Percentiles rank a stretch among this genome's conserved stretches.
These are phyloP conservation scores for Corythaeola cristata DNA, from an alignment of 2,113 vertebrate species.

Conservation along the genomic window DNA sequence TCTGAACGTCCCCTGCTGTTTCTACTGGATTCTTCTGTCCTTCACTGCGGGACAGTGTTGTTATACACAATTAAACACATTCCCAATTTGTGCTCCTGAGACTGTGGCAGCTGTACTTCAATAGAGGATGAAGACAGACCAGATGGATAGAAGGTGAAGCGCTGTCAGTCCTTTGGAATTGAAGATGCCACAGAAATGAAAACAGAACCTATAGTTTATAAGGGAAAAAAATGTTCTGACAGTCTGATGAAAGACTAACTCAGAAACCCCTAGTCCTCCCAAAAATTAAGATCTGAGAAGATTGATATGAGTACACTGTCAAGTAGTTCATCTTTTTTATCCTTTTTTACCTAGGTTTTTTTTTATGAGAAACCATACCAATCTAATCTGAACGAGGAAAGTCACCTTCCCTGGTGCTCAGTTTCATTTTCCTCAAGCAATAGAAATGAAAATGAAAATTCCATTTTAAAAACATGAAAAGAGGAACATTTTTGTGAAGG, in stretches of 20 bases:
- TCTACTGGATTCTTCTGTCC: constrained; percentile 26
- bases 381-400: constrained; percentile 30
- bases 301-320: not conserved
- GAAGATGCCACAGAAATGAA: constrained; percentile 6
- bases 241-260: constrained; percentile 25
- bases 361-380: not conserved
- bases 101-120: constrained; percentile 37
- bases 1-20: not conserved
- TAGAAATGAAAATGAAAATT: constrained; percentile 49
- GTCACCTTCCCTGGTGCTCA: constrained; percentile 10
- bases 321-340: not conserved
- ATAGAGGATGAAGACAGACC: constrained; percentile 11
- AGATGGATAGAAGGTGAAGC: constrained; percentile 50
- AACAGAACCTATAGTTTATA: not conserved
- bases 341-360: not conserved
- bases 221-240: constrained; percentile 10
- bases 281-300: not conserved
- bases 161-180: not conserved
- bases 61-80: constrained; percentile 54
- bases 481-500: not conserved
- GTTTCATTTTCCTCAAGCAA: constrained; percentile 17
- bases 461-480: constrained; percentile 23
- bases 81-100: constrained; percentile 42
- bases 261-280: not conserved
- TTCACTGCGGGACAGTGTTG: not conserved